phyloP scores from a whole-genome alignment of 53 echinoderm and acorn worm genomes.

The Echinarachnius parma region DNA sequence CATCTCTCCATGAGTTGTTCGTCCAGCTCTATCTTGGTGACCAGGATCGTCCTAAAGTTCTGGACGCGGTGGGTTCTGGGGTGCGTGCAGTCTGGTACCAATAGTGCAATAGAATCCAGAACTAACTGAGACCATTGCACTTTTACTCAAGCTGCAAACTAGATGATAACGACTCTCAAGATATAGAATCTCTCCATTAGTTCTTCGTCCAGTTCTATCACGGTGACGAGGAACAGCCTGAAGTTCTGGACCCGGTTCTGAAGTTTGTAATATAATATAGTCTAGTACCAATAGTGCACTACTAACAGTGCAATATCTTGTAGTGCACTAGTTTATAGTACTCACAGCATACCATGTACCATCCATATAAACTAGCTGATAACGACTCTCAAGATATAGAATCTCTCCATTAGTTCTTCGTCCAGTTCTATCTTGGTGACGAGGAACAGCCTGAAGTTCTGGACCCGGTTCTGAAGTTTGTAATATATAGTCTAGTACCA shows the following conservation, averaged over 20 bases:
- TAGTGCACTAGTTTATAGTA: too few relatives aligned
- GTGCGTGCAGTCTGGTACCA: too few relatives aligned
- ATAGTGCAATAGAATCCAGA: too few relatives aligned
- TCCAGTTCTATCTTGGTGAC: constrained; percentile 76
- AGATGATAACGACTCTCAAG: constrained; percentile 72
- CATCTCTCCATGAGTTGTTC: constrained; percentile 63
- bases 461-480: constrained; percentile 47
- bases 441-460: constrained; percentile 72
- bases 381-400: constrained; percentile 78
- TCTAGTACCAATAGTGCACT: too few relatives aligned
- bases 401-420: constrained; percentile 61
- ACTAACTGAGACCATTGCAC: too few relatives aligned
- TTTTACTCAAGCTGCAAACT: too few relatives aligned
- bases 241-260: constrained; percentile 63
- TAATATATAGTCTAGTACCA: too few relatives aligned
- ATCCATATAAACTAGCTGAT: too few relatives aligned
- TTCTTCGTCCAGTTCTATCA: constrained; percentile 66
- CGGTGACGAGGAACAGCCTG: constrained; percentile 66
- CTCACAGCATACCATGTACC: too few relatives aligned
- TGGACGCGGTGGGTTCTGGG: too few relatives aligned
- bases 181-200: constrained; percentile 77
- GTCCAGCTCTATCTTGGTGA: constrained; percentile 74
- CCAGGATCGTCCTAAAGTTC: constrained; percentile 69
- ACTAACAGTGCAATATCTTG: too few relatives aligned
- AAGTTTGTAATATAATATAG: too few relatives aligned